Percentiles rank a stretch among this genome's conserved stretches.
These are phyloP conservation scores for Aphis gossypii DNA, from an alignment of 1,140 invertebrate genomes.

Conservation along the genomic window DNA sequence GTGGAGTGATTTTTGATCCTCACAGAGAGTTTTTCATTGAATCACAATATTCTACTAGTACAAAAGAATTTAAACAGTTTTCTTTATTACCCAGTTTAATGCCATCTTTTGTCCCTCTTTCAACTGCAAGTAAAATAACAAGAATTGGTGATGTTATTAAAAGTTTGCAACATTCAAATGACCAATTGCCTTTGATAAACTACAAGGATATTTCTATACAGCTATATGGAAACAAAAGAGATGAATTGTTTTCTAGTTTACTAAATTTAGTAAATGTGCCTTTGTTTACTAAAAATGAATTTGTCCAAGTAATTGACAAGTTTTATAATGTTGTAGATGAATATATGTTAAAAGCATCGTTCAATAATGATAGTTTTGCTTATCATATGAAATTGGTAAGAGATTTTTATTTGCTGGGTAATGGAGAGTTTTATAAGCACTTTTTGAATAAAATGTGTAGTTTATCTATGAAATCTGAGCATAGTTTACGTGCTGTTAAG, in stretches of 20 bases:
- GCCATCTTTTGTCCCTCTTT: conserved; percentile 48
- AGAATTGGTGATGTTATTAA: conserved; percentile 44
- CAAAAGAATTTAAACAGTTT: conserved; percentile 40
- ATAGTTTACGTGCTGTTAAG: conserved; percentile 19
- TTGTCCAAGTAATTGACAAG: conserved; percentile 24
- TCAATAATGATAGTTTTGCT: not conserved
- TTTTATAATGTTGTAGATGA: conserved; percentile 49
- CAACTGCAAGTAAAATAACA: conserved; percentile 48
- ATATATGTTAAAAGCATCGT: conserved; percentile 42
- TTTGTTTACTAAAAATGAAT: conserved; percentile 47
- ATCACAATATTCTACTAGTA: not conserved
- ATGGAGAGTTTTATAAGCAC: conserved; percentile 45
- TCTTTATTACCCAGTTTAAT: conserved; percentile 44
- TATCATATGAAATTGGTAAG: conserved; percentile 49
- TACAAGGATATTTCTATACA: conserved; percentile 25
- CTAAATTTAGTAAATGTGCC: conserved; percentile 16
- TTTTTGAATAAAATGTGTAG: conserved; percentile 44
- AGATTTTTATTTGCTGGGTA: conserved; percentile 52
- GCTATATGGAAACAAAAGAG: conserved; percentile 20
- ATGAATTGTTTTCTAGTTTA: conserved; percentile 30
- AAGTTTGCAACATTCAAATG: conserved; percentile 33
- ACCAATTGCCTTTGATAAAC: not conserved
- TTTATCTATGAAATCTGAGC: conserved; percentile 19
- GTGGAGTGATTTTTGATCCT: conserved; percentile 46
- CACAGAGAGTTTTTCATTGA: conserved; percentile 36